Evolutionary conservation across 2,113 vertebrate species (phyloP).

Genomic region (Sciurus niger): DNA sequence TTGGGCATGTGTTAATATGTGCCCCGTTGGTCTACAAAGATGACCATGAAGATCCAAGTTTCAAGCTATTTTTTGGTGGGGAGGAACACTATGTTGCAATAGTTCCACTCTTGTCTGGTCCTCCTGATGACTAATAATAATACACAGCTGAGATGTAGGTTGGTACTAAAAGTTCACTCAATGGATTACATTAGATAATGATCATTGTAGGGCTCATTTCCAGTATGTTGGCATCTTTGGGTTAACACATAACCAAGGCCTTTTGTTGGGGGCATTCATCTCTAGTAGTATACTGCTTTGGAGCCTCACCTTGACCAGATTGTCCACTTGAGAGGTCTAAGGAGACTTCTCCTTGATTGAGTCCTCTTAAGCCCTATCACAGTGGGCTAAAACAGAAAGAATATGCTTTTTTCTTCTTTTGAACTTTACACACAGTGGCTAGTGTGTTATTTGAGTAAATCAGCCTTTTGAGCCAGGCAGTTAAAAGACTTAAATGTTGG

Average conservation of each 20-base stretch:
- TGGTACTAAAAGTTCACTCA: conserved; percentile 66
- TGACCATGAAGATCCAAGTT: conserved; percentile 58
- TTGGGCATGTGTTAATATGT: conserved; percentile 27
- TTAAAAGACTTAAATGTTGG: conserved; percentile 65
- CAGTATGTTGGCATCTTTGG: conserved; percentile 61
- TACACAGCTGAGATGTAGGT: conserved; percentile 62
- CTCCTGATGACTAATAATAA: conserved; percentile 59
- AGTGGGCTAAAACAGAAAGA: conserved; percentile 42
- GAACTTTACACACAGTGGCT: conserved; percentile 45
- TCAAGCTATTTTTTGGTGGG: conserved; percentile 20
- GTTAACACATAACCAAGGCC: conserved; percentile 26
- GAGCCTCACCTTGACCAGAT: conserved; percentile 61
- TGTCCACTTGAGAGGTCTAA: conserved; percentile 40
- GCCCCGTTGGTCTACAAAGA: neutral
- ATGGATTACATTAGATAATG: conserved; percentile 69
- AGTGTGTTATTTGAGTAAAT: conserved; percentile 69
- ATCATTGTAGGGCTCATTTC: conserved; percentile 22
- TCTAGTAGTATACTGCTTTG: conserved; percentile 20
- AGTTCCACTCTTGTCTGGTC: conserved; percentile 34
- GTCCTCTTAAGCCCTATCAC: neutral
- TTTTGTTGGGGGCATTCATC: conserved; percentile 46
- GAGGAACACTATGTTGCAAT: conserved; percentile 65
- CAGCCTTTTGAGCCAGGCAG: conserved; percentile 49
- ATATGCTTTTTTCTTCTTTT: conserved; percentile 42
- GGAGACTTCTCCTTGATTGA: neutral